Percentiles rank a stretch among this genome's conserved stretches.
These are phyloP conservation scores for Drosophila affinis DNA, from an alignment of 2,888 invertebrate genomes.

Conservation along the genomic window DNA sequence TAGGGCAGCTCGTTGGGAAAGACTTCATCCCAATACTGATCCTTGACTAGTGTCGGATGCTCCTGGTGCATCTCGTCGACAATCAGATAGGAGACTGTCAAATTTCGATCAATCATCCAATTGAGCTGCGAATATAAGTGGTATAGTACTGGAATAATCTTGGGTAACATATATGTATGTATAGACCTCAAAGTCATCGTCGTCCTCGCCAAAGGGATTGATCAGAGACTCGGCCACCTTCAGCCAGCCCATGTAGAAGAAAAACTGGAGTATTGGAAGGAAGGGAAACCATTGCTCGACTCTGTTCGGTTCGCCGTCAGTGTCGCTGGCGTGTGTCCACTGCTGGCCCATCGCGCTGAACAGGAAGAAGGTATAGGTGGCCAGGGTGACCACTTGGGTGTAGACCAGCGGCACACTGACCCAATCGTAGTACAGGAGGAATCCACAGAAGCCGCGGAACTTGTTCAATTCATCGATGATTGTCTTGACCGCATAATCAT, in stretches of 20 bases:
- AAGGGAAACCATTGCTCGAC: slow-evolving; percentile 94
- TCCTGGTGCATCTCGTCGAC: slow-evolving; percentile 97
- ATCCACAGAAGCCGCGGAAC: slow-evolving; percentile 90
- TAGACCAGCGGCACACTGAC: slow-evolving; percentile 90
- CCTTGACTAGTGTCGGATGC: slow-evolving; percentile 92
- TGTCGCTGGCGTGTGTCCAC: slow-evolving; percentile 87
- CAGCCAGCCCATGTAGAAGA: slow-evolving; percentile 94
- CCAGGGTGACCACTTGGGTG: slow-evolving; percentile 94
- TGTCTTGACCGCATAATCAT: slow-evolving; percentile 96
- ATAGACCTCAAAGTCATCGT: slow-evolving; percentile 92
- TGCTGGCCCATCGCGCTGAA: slow-evolving; percentile 94
- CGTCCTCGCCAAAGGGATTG: slow-evolving; percentile 95
- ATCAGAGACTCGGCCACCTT: slow-evolving; percentile 95
- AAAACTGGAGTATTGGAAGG: slow-evolving; percentile 93
- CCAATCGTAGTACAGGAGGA: slow-evolving; percentile 90
- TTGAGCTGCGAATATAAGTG: slow-evolving; percentile 86
- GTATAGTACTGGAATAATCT: not conserved
- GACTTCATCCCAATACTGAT: slow-evolving; percentile 96
- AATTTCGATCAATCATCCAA: slow-evolving; percentile 93
- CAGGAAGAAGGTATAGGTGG: slow-evolving; percentile 94
- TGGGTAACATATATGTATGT: not conserved
- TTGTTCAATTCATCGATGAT: slow-evolving; percentile 93
- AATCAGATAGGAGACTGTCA: slow-evolving; percentile 93
- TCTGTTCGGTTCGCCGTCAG: slow-evolving; percentile 81
- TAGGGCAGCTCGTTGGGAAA: slow-evolving; percentile 93